A percentile compares a stretch with the other conserved stretches of the same genome.
phyloP scores from a whole-genome alignment of 2,113 vertebrate genomes.

The Oryzias curvinotus region DNA sequence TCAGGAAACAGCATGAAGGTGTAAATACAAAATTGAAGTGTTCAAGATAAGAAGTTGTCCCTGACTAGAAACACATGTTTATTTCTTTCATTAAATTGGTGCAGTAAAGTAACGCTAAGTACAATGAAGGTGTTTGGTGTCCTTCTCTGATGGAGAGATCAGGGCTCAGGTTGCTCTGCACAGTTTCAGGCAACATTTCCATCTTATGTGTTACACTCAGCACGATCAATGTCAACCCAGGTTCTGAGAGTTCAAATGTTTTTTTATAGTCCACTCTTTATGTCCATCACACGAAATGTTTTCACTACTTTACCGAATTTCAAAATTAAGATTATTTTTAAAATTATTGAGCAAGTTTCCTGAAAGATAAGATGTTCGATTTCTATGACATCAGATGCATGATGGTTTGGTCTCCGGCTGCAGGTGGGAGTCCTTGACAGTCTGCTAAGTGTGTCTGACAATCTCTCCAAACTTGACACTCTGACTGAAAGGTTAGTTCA shows the following conservation, averaged over 20 bases:
- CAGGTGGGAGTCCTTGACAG: slow-evolving; percentile 92
- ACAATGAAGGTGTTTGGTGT: slow-evolving; percentile 69
- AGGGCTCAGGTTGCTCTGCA: slow-evolving; percentile 66
- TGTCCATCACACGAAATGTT: not conserved
- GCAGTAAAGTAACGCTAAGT: slow-evolving; percentile 38
- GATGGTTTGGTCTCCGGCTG: slow-evolving; percentile 26
- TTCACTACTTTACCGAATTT: not conserved
- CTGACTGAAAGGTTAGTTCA: slow-evolving; percentile 88
- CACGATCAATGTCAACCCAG: slow-evolving; percentile 15
- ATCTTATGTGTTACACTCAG: slow-evolving; percentile 52
- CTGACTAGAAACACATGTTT: not conserved
- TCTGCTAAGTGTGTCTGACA: slow-evolving; percentile 89
- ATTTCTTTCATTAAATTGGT: slow-evolving; percentile 15
- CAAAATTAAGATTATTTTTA: too few species aligned
- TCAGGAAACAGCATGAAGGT: not conserved
- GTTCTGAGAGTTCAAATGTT: not conserved
- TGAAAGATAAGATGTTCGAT: not conserved
- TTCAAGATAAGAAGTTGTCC: not conserved
- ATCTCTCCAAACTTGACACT: slow-evolving; percentile 88
- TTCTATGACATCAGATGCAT: not conserved
- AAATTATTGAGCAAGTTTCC: not conserved
- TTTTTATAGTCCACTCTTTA: not conserved
- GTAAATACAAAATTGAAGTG: not conserved
- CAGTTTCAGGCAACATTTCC: slow-evolving; percentile 68
- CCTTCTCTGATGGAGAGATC: slow-evolving; percentile 59